A percentile compares a stretch with the other conserved stretches of the same genome.
These are phyloP conservation scores for Drosophila kurseongensis DNA, from an alignment of 1,140 invertebrate species.

Conservation along the genomic window DNA sequence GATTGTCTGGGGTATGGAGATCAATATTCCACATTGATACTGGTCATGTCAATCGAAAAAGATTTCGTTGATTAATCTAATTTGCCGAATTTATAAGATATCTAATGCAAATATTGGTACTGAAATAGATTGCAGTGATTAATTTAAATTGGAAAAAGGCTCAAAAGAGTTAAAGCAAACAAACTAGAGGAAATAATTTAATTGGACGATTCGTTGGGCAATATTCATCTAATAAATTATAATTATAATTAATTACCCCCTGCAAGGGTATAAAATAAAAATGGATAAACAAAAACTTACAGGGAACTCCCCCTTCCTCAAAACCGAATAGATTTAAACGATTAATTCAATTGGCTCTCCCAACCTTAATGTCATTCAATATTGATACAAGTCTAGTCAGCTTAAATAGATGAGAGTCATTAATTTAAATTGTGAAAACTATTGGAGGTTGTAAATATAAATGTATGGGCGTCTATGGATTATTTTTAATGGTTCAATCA, in stretches of 20 bases:
- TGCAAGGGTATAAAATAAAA: too few relatives aligned
- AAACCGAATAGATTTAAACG: not conserved
- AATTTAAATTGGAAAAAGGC: not conserved
- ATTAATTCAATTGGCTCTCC: not conserved
- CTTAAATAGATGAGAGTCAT: not conserved
- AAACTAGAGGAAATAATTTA: too few relatives aligned
- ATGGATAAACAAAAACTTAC: not conserved
- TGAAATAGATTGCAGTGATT: constrained; percentile 2
- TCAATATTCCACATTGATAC: constrained; percentile 18
- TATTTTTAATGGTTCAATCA: constrained; percentile 6
- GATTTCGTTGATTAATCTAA: constrained; percentile 27
- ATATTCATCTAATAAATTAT: too few relatives aligned
- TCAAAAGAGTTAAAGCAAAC: too few relatives aligned
- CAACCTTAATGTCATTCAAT: too few relatives aligned
- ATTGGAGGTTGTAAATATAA: not conserved
- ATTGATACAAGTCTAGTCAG: not conserved
- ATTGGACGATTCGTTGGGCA: too few relatives aligned
- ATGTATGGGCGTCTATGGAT: not conserved
- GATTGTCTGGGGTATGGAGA: constrained; percentile 9
- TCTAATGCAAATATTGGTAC: constrained; percentile 19
- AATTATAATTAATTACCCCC: too few relatives aligned
- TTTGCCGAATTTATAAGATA: constrained; percentile 15
- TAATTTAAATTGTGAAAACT: not conserved
- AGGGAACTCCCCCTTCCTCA: not conserved
- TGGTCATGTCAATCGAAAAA: constrained; percentile 4